Base-by-base conservation (phyloP, 2,113 vertebrate species). In the Hymenochirus boettgeri region DNA sequence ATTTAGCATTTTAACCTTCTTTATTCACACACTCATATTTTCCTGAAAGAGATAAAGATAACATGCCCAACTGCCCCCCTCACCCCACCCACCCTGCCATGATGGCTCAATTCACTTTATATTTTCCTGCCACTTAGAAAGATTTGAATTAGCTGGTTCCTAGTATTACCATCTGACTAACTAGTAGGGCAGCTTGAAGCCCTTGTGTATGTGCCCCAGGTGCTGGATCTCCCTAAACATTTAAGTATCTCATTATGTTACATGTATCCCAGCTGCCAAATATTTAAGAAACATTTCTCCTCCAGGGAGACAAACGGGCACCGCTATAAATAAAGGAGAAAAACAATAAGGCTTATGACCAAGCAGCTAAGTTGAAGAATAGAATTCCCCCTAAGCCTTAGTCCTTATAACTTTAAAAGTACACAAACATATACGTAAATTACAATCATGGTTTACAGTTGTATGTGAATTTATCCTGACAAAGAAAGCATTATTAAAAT, bases 161-260 rank as follows among this genome's bases (percentile, higher is more conserved):
- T 11, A 21, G 33, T 35, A 35, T 19, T 37, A 51, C 55, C 64
- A 67, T 67, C 64, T 67, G 64, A 29, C 33, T 8, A n/a, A 18
- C n/a, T 12, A 35, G 7, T 7, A 18, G 27, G 39, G 26, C 29
- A 23, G 64, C 42, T 52, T 12, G 21, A 58, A 57, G 56, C 64
- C 21, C 46, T 26, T 8, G 46, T 26, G 62, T 56, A 45, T 59
- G 62, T 35, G 55, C 39, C 55, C 58, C 64, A 67, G 64, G 64
- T 67, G 64, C 64, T 58, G 23, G 64, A 58, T 52, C 64, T 59
- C 29, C 46, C 46, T 51, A 48, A 59, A 59, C 45, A 67, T 59
- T 58, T 46, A 67, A 29, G 42, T 12, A 37, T 59, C 56, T 67
- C 57, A 67, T 66, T 66, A 66, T 52, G 5, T 26, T 46, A 31